Conservation (phyloP, 2,113 vertebrate genomes). For the Corydoras sp. region DNA sequence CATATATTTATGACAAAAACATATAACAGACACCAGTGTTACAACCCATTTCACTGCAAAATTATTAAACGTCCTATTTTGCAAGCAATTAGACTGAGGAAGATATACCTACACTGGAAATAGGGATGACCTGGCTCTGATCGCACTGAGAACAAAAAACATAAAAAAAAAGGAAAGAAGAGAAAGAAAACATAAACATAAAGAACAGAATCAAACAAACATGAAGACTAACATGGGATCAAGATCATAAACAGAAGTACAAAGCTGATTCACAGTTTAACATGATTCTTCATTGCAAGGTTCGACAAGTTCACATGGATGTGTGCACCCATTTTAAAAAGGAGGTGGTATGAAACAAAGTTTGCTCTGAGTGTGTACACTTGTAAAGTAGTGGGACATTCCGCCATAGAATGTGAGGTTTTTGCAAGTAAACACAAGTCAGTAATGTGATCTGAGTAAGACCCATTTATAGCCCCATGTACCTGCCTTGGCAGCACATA, state of each 20-base stretch:
- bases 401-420: conserved; percentile 39
- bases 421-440: conserved; percentile 48
- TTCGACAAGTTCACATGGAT: conserved; percentile 16
- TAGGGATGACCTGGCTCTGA: conserved; percentile 89
- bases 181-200: conserved; percentile 49
- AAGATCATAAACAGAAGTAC: no score
- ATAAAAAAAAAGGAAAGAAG: conserved; percentile 46
- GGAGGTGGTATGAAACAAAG: conserved; percentile 36
- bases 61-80: no score
- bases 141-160: conserved; percentile 72
- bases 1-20: no score
- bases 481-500: conserved; percentile 54
- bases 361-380: conserved; percentile 48
- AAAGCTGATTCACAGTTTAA: background rate
- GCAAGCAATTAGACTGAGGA: conserved; percentile 32
- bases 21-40: no score
- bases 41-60: no score
- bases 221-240: no score
- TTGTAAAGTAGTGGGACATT: conserved; percentile 51
- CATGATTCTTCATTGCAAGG: background rate
- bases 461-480: conserved; percentile 57
- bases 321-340: background rate
- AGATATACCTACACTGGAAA: conserved; percentile 85
- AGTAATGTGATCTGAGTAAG: conserved; percentile 46
- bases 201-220: conserved; percentile 25